Evolutionary conservation across 2,888 invertebrate genomes (phyloP).

Genomic region (Hypomecis punctinalis): DNA sequence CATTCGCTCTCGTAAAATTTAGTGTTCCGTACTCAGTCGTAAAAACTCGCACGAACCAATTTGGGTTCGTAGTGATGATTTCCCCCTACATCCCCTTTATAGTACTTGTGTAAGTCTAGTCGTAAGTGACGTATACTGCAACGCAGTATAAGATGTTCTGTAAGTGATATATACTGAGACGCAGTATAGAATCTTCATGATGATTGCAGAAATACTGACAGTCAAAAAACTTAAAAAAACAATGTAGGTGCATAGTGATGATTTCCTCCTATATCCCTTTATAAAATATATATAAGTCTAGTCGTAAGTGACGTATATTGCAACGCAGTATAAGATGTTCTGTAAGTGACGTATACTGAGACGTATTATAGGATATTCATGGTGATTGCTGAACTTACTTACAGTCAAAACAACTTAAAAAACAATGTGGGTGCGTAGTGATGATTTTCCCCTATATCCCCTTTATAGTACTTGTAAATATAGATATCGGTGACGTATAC

Average conservation of each 20-base stretch:
- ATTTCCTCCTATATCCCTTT: slow-evolving; percentile 26
- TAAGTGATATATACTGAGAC: neutral
- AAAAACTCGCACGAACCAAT: slow-evolving; percentile 37
- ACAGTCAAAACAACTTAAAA: too few species aligned
- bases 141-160: neutral
- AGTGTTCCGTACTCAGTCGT: slow-evolving; percentile 30
- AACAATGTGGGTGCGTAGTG: too few species aligned
- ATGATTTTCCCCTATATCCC: too few species aligned
- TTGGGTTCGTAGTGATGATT: slow-evolving; percentile 38
- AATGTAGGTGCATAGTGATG: slow-evolving; percentile 36
- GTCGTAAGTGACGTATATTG: slow-evolving; percentile 6
- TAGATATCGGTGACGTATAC: slow-evolving; percentile 1
- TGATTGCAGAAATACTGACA: too few species aligned
- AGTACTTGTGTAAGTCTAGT: slow-evolving; percentile 32
- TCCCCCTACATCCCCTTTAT: slow-evolving; percentile 31
- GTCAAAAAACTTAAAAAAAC: slow-evolving; percentile 25
- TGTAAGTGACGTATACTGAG: neutral
- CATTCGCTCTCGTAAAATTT: slow-evolving; percentile 28
- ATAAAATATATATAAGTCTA: too few species aligned
- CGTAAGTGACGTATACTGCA: slow-evolving; percentile 7
- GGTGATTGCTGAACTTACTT: too few species aligned
- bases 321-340: neutral
- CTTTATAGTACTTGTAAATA: too few species aligned
- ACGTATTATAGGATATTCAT: too few species aligned
- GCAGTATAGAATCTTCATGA: slow-evolving; percentile 13